Conservation (phyloP, 2,113 vertebrate genomes). For the Myrmecophaga tridactyla region DNA sequence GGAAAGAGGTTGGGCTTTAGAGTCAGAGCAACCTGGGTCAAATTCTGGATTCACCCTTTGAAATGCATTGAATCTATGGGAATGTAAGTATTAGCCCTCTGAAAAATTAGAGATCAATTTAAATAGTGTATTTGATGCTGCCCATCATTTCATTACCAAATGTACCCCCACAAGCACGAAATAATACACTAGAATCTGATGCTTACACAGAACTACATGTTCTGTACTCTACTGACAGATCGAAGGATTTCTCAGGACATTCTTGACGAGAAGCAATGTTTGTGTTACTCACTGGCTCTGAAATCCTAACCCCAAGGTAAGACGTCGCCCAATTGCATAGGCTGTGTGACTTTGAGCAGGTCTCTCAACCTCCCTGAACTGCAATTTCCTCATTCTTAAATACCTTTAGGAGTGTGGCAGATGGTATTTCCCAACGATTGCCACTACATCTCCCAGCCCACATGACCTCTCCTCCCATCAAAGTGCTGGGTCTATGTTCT, state of each 20-base stretch:
- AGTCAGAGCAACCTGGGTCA: not conserved
- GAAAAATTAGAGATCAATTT: not conserved
- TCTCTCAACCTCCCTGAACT: not conserved
- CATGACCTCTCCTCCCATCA: not conserved
- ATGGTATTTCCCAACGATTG: not conserved
- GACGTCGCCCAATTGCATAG: not conserved
- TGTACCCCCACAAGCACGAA: not conserved
- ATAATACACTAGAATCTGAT: not conserved
- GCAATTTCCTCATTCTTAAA: not conserved
- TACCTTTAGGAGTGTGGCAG: not conserved
- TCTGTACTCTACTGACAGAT: not conserved
- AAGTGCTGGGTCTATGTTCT: not conserved
- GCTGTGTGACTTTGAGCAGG: not conserved
- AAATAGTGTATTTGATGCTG: not conserved
- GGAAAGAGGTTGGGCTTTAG: not conserved
- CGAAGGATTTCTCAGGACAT: not conserved
- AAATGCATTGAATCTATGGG: not conserved
- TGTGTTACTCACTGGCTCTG: not conserved
- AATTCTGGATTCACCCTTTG: conserved; percentile 3
- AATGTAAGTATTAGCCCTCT: not conserved
- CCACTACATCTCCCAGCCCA: not conserved
- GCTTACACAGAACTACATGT: not conserved
- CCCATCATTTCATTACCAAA: not conserved
- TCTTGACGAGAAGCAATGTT: not conserved
- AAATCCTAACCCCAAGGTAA: conserved; percentile 3